Evolutionary conservation across 1,140 invertebrate genomes (phyloP).

Genomic region (Plectus sambesii): DNA sequence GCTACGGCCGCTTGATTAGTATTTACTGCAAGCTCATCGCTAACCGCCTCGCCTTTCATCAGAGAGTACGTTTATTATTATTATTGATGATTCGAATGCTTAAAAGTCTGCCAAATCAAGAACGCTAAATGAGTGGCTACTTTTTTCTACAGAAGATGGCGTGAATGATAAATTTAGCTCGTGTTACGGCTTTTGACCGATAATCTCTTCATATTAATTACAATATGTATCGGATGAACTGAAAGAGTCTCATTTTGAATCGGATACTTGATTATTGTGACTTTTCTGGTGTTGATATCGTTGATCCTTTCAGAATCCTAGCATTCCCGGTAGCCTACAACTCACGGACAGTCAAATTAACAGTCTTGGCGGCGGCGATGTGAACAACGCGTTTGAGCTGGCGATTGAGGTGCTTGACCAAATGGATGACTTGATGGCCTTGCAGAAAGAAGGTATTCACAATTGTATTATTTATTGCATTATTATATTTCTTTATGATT

Average conservation of each 20-base stretch:
- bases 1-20: conserved; percentile 78
- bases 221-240: too few relatives aligned
- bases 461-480: conserved; percentile 13
- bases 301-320: conserved; percentile 59
- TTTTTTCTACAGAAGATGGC: conserved; percentile 9
- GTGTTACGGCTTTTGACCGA: too few relatives aligned
- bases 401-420: conserved; percentile 97
- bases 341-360: conserved; percentile 71
- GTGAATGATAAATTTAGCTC: too few relatives aligned
- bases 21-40: conserved; percentile 64
- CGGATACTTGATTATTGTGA: conserved; percentile 2
- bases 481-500: conserved; percentile 13
- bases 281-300: conserved; percentile 6
- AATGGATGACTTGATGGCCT: conserved; percentile 81
- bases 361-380: conserved; percentile 52
- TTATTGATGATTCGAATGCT: conserved; percentile 20
- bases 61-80: conserved; percentile 11
- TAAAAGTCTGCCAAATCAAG: conserved; percentile 64
- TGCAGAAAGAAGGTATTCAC: conserved; percentile 70
- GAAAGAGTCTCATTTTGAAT: too few relatives aligned
- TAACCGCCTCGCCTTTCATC: conserved; percentile 8
- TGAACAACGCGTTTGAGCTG: conserved; percentile 55
- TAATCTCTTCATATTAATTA: too few relatives aligned
- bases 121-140: conserved; percentile 64
- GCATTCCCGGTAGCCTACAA: conserved; percentile 78